Conservation (phyloP, 2,888 invertebrate species). For the Ormia ochracea region DNA sequence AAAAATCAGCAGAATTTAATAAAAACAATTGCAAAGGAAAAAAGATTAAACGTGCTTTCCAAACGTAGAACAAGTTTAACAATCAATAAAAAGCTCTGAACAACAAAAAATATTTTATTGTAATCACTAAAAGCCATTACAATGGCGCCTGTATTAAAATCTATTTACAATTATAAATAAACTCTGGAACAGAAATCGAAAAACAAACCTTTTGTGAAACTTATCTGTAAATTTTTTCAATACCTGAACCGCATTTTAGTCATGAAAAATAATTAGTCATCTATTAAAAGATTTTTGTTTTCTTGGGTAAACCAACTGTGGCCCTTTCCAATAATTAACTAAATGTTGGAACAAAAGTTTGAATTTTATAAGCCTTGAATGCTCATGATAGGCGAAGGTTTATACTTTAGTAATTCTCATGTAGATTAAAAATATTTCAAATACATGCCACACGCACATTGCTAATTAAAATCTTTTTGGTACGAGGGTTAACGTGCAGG, state of each 20-base stretch:
- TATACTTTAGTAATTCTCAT: not conserved
- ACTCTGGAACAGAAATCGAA: not conserved
- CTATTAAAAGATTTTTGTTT: not conserved
- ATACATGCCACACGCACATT: not conserved
- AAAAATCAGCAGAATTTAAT: slow-evolving; percentile 20
- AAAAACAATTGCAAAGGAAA: not conserved
- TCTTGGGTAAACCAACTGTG: not conserved
- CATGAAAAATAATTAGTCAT: slow-evolving; percentile 12
- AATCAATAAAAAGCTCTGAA: not conserved
- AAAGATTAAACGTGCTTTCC: not conserved
- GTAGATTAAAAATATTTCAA: not conserved
- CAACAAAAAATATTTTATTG: not conserved
- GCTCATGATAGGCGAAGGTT: not conserved
- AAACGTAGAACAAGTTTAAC: slow-evolving; percentile 4
- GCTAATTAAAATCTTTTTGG: not conserved
- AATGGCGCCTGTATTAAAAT: slow-evolving; percentile 26
- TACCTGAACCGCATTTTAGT: not conserved
- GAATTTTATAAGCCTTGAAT: not conserved
- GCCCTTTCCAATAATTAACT: not conserved
- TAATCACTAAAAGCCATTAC: not conserved
- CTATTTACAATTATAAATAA: not conserved
- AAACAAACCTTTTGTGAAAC: not conserved
- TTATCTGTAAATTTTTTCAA: not conserved
- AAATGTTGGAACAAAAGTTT: not conserved
- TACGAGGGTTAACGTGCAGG: too few relatives aligned